These are phyloP conservation scores for Brienomyrus longianalis DNA, from an alignment of 2,113 vertebrate genomes.

Conservation along the genomic window DNA sequence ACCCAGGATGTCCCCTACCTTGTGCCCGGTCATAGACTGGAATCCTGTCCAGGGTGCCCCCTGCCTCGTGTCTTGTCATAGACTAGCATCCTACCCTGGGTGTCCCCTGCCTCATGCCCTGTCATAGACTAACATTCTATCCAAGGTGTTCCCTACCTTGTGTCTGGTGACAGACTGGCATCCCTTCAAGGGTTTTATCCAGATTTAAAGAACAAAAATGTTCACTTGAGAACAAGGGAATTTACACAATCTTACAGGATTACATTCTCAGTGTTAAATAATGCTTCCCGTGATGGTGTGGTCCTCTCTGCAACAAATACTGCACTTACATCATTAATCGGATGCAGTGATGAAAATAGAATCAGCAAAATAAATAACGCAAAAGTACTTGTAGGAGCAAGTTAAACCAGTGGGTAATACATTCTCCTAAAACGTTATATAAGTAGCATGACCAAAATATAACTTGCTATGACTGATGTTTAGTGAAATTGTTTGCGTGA, in stretches of 20 bases:
- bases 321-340: neutral
- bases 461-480: neutral
- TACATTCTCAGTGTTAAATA: neutral
- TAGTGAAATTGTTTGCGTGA: neutral
- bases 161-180: too few species aligned
- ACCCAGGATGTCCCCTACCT: too few species aligned
- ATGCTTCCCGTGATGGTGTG: neutral
- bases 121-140: too few species aligned
- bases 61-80: too few species aligned
- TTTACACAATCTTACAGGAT: neutral
- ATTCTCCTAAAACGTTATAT: neutral
- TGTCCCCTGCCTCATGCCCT: too few species aligned
- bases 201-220: neutral
- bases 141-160: too few species aligned
- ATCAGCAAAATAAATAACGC: neutral
- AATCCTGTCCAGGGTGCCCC: too few species aligned
- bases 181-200: too few species aligned
- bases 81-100: too few species aligned
- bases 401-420: neutral
- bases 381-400: neutral
- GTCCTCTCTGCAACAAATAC: neutral
- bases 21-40: too few species aligned
- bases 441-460: neutral
- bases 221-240: neutral
- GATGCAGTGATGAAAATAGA: neutral